Conservation (phyloP, 2,113 vertebrate species). For the Saimiri boliviensis region DNA sequence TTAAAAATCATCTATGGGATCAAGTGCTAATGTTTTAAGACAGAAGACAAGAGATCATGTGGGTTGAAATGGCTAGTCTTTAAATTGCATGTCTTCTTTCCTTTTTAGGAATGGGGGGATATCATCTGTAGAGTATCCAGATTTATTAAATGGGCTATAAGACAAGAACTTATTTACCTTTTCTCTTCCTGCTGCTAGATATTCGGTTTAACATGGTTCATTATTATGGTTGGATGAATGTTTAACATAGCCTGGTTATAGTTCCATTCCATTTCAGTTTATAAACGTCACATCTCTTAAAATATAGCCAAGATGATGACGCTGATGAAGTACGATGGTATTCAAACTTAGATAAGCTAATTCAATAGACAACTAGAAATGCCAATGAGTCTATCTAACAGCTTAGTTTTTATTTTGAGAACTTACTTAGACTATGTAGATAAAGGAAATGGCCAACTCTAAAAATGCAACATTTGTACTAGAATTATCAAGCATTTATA, state of each 20-base stretch:
- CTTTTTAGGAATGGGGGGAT: neutral
- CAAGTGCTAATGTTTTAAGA: neutral
- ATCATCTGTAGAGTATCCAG: neutral
- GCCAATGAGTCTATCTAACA: neutral
- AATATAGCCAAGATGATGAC: neutral
- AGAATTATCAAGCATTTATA: conserved; percentile 6
- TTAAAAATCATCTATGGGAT: neutral
- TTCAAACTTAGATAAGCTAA: conserved; percentile 19
- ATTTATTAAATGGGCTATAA: neutral
- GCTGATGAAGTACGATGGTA: neutral
- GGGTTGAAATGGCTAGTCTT: neutral
- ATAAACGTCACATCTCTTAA: neutral
- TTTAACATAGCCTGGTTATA: neutral
- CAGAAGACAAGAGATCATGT: neutral
- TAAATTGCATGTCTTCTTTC: neutral
- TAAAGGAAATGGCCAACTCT: neutral
- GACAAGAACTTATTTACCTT: neutral
- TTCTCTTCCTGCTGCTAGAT: neutral
- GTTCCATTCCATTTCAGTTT: neutral
- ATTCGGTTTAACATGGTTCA: neutral
- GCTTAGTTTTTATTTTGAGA: neutral
- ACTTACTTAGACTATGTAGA: neutral
- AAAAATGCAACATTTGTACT: neutral
- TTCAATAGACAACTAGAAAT: neutral
- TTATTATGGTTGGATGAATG: neutral